A percentile compares a stretch with the other conserved stretches of the same genome.
Evolutionary conservation across 2,113 vertebrate species (phyloP).

Genomic region (Mugil cephalus): DNA sequence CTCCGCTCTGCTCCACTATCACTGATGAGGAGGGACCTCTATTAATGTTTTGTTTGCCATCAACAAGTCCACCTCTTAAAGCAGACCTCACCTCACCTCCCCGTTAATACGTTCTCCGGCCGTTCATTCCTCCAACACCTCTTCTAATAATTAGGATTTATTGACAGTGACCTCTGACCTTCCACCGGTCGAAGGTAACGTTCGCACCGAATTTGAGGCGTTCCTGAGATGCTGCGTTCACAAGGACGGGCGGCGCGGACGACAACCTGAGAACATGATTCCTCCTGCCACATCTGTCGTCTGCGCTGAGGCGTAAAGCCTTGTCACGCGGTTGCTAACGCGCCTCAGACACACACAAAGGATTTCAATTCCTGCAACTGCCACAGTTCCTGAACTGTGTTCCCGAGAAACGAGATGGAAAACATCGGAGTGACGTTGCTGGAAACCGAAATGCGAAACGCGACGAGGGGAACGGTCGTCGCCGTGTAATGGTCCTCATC

Average conservation of each 20-base stretch:
- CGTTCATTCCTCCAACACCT: not conserved
- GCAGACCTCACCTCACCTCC: accelerated
- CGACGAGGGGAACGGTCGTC: constrained; percentile 13
- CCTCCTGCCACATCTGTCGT: too few relatives aligned
- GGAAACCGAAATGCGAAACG: constrained; percentile 36
- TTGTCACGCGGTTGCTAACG: not conserved
- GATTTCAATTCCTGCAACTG: constrained; percentile 4
- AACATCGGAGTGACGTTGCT: constrained; percentile 22
- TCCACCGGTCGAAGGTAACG: too few relatives aligned
- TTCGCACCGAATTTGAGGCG: too few relatives aligned
- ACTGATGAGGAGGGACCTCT: constrained; percentile 26
- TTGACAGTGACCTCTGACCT: too few relatives aligned
- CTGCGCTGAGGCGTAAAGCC: too few relatives aligned
- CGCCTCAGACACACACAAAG: not conserved
- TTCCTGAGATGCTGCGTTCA: too few relatives aligned
- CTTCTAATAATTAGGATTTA: too few relatives aligned
- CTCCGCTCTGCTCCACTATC: constrained; percentile 30
- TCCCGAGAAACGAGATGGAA: constrained; percentile 21
- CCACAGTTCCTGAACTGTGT: not conserved
- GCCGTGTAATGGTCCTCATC: constrained; percentile 51
- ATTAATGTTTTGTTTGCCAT: constrained; percentile 2
- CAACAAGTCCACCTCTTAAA: not conserved
- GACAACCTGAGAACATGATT: too few relatives aligned
- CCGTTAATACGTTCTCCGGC: not conserved
- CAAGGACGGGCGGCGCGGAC: too few relatives aligned